Evolutionary conservation across 2,797 vertebrate genomes (phyloP).

Genomic region (Botia almorhae): DNA sequence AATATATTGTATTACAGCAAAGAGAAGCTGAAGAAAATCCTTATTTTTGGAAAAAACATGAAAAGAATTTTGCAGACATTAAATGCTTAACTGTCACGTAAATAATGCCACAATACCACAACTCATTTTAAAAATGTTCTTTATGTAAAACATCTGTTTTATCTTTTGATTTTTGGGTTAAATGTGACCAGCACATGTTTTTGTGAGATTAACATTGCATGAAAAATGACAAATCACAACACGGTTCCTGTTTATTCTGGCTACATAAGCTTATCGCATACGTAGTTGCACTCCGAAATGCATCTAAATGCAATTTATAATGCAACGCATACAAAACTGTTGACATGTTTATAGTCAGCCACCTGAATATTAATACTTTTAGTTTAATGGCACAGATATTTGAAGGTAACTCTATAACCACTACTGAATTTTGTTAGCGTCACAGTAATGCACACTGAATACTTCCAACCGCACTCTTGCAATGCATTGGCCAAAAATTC

Average conservation of each 20-base stretch:
- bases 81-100: too few relatives aligned
- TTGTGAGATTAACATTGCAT: background rate
- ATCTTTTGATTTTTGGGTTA: background rate
- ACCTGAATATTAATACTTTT: background rate
- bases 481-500: background rate
- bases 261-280: background rate
- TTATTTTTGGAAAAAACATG: too few relatives aligned
- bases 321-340: background rate
- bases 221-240: background rate
- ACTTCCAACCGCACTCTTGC: background rate
- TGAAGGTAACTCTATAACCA: background rate
- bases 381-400: constrained; percentile 23
- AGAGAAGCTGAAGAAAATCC: too few relatives aligned
- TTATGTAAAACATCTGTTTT: too few relatives aligned
- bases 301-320: background rate
- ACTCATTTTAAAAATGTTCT: too few relatives aligned
- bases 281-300: too few relatives aligned
- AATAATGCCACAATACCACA: too few relatives aligned
- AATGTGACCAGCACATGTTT: background rate
- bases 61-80: background rate
- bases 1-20: too few relatives aligned
- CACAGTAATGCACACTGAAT: background rate
- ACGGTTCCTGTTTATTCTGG: background rate
- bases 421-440: background rate
- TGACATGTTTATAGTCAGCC: background rate